Evolutionary conservation across 2,113 vertebrate genomes (phyloP), one percentile per base, ranked within the genome.

Genomic region (Mustela lutreola): DNA sequence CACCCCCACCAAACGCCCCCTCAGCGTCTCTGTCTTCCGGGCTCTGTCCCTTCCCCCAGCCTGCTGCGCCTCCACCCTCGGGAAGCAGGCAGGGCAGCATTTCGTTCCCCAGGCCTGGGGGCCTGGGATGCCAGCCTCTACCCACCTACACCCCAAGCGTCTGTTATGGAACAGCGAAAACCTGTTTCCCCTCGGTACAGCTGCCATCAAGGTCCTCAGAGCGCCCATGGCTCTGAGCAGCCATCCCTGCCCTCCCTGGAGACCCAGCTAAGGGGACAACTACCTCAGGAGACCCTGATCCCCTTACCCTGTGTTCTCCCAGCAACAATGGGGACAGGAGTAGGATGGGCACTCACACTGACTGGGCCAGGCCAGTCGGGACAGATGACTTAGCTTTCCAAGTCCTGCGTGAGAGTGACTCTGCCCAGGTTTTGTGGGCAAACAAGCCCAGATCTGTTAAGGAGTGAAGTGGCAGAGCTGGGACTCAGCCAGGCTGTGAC

Each of bases 361-460:
- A 19, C 73, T n/a, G 83, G 75, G 95, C 82, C 85, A 11, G n/a
- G 24, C 85, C 73, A 36, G 79, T 45, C 6, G 24, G 39, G 36
- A 45, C 62, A 65, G 82, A 60, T 45, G 87, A 80, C 73, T 53
- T 56, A 22, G 63, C 70, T 56, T 31, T 79, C 67, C 14, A 22
- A 87, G 71, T 21, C 62, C 79, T 62, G 11, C 50, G 24, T 36
- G 33, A 63, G 84, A 71, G 65, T 48, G 85, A 45, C 60, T 71
- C 76, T 60, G 95, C 84, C 45, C 91, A 6, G 56, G 71, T 31
- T 45, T n/a, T 8, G 70, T 65, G 91, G 79, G 96, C 95, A 58
- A 65, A 86, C 93, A 93, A 63, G 70, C 62, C 89, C 70, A 53
- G 87, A 84, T 93, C 63, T 94, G 88, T 58, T 31, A n/a, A n/a